Percentiles rank a stretch among this genome's conserved stretches.
Evolutionary conservation across 2,888 invertebrate genomes (phyloP).

Genomic region (Microctonus brassicae): DNA sequence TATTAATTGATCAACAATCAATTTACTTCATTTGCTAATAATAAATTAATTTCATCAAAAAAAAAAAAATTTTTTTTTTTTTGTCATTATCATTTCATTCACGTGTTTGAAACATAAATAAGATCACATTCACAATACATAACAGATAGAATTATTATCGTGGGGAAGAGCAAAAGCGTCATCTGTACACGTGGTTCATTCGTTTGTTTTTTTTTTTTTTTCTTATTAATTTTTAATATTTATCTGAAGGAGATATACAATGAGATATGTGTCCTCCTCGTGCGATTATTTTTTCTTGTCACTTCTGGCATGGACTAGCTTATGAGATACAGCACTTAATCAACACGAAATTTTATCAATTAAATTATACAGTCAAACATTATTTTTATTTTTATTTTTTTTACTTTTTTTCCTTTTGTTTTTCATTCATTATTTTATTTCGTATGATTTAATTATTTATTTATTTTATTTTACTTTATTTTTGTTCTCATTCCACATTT

Average conservation of each 20-base stretch:
- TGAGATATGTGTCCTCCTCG: slow-evolving; percentile 40
- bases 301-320: slow-evolving; percentile 62
- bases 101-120: slow-evolving; percentile 9
- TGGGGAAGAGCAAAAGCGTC: slow-evolving; percentile 30
- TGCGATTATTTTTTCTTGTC: slow-evolving; percentile 38
- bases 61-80: slow-evolving; percentile 13
- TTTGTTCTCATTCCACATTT: slow-evolving; percentile 12
- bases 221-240: slow-evolving; percentile 20
- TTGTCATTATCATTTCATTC: background rate
- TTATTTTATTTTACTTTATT: background rate
- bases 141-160: slow-evolving; percentile 23
- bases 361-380: slow-evolving; percentile 56
- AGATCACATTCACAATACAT: slow-evolving; percentile 17
- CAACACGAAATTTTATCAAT: slow-evolving; percentile 54
- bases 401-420: no score
- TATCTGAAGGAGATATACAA: slow-evolving; percentile 35
- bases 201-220: background rate
- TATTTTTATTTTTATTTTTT: slow-evolving; percentile 40
- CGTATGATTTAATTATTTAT: slow-evolving; percentile 14
- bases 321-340: slow-evolving; percentile 57
- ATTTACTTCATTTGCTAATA: slow-evolving; percentile 20
- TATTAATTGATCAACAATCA: slow-evolving; percentile 35
- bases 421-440: no score
- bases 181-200: slow-evolving; percentile 13
- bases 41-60: slow-evolving; percentile 13